Base-by-base conservation (phyloP, 2,797 vertebrate species). In the Aviceda cuculoides region DNA sequence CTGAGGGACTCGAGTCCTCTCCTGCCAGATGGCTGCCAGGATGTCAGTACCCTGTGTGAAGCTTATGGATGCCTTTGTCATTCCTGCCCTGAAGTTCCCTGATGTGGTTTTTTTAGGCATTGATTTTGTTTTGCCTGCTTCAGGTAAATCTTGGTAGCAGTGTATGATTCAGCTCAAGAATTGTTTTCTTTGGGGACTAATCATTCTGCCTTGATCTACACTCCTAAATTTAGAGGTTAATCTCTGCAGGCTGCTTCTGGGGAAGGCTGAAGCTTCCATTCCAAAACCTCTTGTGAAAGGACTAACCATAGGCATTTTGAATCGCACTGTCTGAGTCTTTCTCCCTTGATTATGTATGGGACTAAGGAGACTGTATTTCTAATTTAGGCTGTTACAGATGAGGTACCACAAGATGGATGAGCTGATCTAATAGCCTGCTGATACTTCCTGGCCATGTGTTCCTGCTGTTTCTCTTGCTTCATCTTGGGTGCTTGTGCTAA, bases 401-500 rank as follows among this genome's bases (percentile, higher is more conserved):
- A 96, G 86, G 93, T 94, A 94, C 62, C 47, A 59, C 71, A 92
- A 94, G 95, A 94, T 93, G 83, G 90, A 94, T 96, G 90, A 95
- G 90, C 93, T 95, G 95, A 90, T 93, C 73, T 96, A 89, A 92
- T 55, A 92, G 95, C 92, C 83, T 94, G 67, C 78, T 94, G 74
- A 94, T 96, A 55, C 74, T 92, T 96, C 89, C 92, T 94, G 83
- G 52, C 89, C 77, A 61, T 33, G 77, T 95, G 73, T 82, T 95
- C 82, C 80, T 96, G 90, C 86, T 89, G 70, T 84, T 95, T 86
- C 62, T 92, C 73, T 72, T 90, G 66, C 90, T 96, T 92, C 53
- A 87, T 80, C 73, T 82, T 84, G 88, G 90, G 86, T 94, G 73
- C 66, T 35, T 62, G 50, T 1, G 1, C 33, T 82, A 58, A 94